phyloP scores from a whole-genome alignment of 2,888 invertebrate genomes.

The Xylota sylvarum region DNA sequence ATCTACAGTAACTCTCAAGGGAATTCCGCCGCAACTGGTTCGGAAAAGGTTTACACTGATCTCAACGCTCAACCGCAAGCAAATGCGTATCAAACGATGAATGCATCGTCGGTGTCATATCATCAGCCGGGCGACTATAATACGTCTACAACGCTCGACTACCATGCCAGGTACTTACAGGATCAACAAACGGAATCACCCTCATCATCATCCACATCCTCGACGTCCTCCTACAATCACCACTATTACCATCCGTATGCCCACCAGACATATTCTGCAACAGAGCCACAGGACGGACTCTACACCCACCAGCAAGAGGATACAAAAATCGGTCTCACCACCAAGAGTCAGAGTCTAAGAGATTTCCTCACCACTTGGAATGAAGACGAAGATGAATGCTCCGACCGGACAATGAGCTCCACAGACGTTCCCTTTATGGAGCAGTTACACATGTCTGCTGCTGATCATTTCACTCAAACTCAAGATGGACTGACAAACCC shows the following conservation, averaged over 20 bases:
- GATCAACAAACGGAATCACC: slow-evolving; percentile 60
- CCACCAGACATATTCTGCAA: slow-evolving; percentile 49
- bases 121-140: slow-evolving; percentile 48
- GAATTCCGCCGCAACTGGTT: slow-evolving; percentile 28
- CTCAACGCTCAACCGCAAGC: slow-evolving; percentile 65
- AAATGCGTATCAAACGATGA: slow-evolving; percentile 53
- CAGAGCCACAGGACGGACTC: slow-evolving; percentile 28
- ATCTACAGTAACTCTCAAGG: slow-evolving; percentile 64
- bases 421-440: slow-evolving; percentile 59
- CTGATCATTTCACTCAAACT: slow-evolving; percentile 53
- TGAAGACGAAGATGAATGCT: slow-evolving; percentile 83
- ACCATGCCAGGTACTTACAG: slow-evolving; percentile 67
- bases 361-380: slow-evolving; percentile 85
- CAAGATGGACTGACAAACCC: slow-evolving; percentile 38
- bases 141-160: slow-evolving; percentile 55
- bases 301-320: slow-evolving; percentile 65
- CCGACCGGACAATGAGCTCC: slow-evolving; percentile 51
- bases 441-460: slow-evolving; percentile 47
- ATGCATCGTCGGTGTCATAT: slow-evolving; percentile 35
- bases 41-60: slow-evolving; percentile 72
- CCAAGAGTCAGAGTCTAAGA: slow-evolving; percentile 82
- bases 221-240: slow-evolving; percentile 57
- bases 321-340: slow-evolving; percentile 58
- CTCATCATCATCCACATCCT: slow-evolving; percentile 50
- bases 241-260: slow-evolving; percentile 65